phyloP scores from a whole-genome alignment of 37 sponge, comb jelly and placozoan species.

The Diacarnus erythraeanus region DNA sequence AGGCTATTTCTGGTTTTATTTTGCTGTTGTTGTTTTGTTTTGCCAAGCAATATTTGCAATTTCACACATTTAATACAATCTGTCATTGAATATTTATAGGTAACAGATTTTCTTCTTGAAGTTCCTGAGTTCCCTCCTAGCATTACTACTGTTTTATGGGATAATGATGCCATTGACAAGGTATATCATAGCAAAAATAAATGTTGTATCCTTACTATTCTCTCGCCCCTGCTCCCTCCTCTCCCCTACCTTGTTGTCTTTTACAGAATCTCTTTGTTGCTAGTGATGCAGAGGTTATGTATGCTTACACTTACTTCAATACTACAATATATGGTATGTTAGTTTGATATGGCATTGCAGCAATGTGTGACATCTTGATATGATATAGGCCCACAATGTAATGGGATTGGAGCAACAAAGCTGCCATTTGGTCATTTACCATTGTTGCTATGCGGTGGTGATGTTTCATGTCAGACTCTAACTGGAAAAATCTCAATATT shows the following conservation, averaged over 20 bases:
- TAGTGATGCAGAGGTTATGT: slow-evolving; percentile 63
- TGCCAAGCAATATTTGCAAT: no score
- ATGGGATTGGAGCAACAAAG: slow-evolving; percentile 75
- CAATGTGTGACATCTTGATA: neutral
- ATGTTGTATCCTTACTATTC: neutral
- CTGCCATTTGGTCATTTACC: slow-evolving; percentile 89
- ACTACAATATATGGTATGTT: slow-evolving; percentile 78
- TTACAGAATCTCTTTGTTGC: slow-evolving; percentile 76
- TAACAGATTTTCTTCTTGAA: slow-evolving; percentile 73
- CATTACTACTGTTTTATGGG: slow-evolving; percentile 86
- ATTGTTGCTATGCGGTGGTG: slow-evolving; percentile 90
- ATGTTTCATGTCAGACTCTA: slow-evolving; percentile 86
- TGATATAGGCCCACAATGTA: slow-evolving; percentile 62
- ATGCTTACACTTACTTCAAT: slow-evolving; percentile 78
- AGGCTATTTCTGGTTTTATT: neutral
- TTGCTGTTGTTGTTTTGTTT: no score
- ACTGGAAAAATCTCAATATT: slow-evolving; percentile 72
- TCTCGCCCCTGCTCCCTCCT: neutral
- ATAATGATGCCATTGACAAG: slow-evolving; percentile 77
- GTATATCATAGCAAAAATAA: slow-evolving; percentile 24
- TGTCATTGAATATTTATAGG: no score
- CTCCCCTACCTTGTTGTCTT: no score
- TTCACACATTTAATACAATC: no score
- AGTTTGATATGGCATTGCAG: neutral
- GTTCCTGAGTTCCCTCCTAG: slow-evolving; percentile 74